These are phyloP conservation scores for Leucophenga maculata DNA, from an alignment of 2,888 invertebrate species.

Conservation along the genomic window DNA sequence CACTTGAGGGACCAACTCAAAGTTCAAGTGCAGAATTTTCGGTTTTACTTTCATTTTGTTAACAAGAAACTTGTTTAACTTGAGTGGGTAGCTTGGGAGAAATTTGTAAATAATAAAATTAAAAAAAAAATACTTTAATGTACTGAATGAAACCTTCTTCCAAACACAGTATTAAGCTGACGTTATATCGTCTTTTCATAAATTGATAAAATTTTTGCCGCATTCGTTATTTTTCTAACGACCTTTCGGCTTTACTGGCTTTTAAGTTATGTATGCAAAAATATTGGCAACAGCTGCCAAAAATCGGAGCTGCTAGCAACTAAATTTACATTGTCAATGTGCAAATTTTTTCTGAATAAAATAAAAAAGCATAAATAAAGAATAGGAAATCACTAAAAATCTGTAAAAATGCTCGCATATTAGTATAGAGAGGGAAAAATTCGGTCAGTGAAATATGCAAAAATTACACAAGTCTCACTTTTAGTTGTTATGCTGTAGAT, in stretches of 20 bases:
- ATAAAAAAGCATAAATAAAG: no score
- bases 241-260: not conserved
- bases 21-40: slow-evolving; percentile 3
- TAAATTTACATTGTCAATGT: not conserved
- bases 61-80: not conserved
- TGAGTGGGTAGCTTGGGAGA: not conserved
- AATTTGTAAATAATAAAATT: no score
- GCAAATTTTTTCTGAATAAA: no score
- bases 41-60: not conserved
- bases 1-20: slow-evolving; percentile 6
- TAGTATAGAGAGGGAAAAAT: not conserved
- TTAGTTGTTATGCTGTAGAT: not conserved
- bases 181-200: no score
- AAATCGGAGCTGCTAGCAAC: not conserved
- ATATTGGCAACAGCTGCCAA: slow-evolving; percentile 19
- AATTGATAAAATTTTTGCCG: no score
- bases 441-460: slow-evolving; percentile 24
- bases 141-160: no score
- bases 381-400: no score
- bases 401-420: no score
- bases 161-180: no score
- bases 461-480: slow-evolving; percentile 4
- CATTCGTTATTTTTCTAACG: no score
- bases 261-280: not conserved
- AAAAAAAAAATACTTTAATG: not conserved